Evolutionary conservation across 2,797 vertebrate species (phyloP), one percentile per base, ranked within the genome.

Genomic region (Crocidura indochinensis): DNA sequence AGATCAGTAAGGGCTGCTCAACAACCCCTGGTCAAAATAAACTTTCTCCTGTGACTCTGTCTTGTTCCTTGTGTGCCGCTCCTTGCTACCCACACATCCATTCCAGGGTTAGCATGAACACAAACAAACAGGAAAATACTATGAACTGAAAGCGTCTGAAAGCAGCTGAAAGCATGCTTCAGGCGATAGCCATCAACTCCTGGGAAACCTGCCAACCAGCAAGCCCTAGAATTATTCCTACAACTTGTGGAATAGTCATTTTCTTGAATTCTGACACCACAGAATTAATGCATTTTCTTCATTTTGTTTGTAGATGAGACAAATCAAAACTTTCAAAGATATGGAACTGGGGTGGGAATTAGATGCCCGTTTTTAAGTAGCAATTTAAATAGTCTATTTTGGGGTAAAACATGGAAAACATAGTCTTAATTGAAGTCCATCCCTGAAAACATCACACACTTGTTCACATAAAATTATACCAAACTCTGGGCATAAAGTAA

Each of bases 311-410:
- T 82, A 90, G 77, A 90, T 8, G 88, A 24, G 69, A 74, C 9
- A 38, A 38, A 92, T 87, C 56, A 69, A 29, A 89, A 15, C 73
- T 91, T 82, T 91, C 78, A 87, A 44, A 89, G 44, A 77, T 49
- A 3, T n/a, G 44, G 44, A 38, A 29, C 82, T 14, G 7, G 38
- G 26, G 20, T 14, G 7, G 38, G 26, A 24, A 76, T 91, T 89
- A 74, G 31, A 76, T 94, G 69, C 11, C 81, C 91, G 72, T 67
- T 91, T 78, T 88, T 17, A 88, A 74, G 62, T 38, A 86, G 83
- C 51, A 10, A 51, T 89, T 91, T 69, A 94, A 85, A 53, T 71
- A 65, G 26, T 62, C 65, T 86, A 31, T 31, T 17, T 92, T 91
- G 76, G 64, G 14, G 10, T 49, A 74, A 89, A 80, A 53, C 4